These are phyloP conservation scores for Acanthurus leucopareius DNA, from an alignment of 2,797 vertebrate genomes.

Conservation along the genomic window DNA sequence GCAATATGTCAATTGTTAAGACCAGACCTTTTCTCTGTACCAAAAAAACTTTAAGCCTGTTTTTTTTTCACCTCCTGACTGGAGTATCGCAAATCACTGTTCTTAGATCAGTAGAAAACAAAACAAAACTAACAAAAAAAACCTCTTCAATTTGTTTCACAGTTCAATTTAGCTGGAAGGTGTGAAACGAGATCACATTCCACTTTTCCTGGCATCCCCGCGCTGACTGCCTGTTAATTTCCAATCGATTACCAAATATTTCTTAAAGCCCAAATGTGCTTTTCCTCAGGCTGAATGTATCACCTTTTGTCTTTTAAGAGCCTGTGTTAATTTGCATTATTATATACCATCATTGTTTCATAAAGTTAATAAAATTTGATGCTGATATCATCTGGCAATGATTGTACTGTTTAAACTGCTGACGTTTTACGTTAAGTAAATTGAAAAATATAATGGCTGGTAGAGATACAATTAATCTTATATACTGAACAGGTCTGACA, in stretches of 20 bases:
- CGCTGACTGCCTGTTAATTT: constrained; percentile 1
- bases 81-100: neutral
- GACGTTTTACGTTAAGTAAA: neutral
- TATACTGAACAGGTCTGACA: no score
- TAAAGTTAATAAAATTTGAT: neutral
- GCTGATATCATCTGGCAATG: neutral
- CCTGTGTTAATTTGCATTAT: no score
- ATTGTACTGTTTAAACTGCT: neutral
- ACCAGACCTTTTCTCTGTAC: neutral
- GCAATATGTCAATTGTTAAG: neutral
- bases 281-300: neutral
- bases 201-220: neutral
- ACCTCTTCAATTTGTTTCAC: no score
- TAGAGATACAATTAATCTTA: no score
- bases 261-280: neutral
- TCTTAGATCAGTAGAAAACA: neutral
- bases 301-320: constrained; percentile 13
- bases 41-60: neutral
- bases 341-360: no score
- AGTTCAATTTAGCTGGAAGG: no score
- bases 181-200: neutral
- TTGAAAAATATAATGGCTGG: neutral
- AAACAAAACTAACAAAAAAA: no score
- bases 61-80: neutral
- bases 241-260: neutral